Evolutionary conservation across 2,113 vertebrate species (phyloP).

Genomic region (Pogona vitticeps): DNA sequence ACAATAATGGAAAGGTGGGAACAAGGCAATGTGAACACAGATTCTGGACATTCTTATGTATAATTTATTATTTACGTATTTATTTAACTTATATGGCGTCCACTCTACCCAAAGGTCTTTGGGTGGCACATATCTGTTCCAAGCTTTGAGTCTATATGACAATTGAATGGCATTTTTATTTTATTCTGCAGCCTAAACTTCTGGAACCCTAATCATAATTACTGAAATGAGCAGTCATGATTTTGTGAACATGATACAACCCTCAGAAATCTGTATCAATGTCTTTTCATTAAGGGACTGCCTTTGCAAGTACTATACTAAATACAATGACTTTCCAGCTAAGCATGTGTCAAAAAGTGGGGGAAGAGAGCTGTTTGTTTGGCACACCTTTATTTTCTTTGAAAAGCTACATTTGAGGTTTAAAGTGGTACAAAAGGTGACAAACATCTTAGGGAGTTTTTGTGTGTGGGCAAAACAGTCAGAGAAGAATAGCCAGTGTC

Average conservation of each 20-base stretch:
- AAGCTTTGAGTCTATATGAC: not conserved
- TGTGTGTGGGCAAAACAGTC: slow-evolving; percentile 12
- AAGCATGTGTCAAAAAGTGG: slow-evolving; percentile 20
- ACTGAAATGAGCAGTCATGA: slow-evolving; percentile 12
- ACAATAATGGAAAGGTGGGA: no score
- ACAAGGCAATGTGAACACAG: not conserved
- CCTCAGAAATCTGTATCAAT: slow-evolving; percentile 24
- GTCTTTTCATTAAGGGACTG: not conserved
- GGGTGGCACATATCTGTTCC: not conserved
- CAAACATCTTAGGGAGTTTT: slow-evolving; percentile 12
- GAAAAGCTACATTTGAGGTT: not conserved
- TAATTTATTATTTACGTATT: no score
- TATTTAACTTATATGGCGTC: no score
- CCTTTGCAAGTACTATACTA: not conserved
- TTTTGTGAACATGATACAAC: not conserved
- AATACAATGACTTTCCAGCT: not conserved
- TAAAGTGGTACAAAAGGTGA: slow-evolving; percentile 53
- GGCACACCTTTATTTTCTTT: not conserved
- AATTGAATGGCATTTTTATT: not conserved
- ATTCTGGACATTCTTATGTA: not conserved
- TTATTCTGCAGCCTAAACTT: not conserved
- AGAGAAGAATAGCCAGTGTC: slow-evolving; percentile 61
- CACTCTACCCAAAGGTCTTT: no score
- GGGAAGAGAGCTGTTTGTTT: not conserved
- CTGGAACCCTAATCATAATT: not conserved